A percentile compares a stretch with the other conserved stretches of the same genome.
Conservation (phyloP, 2,888 invertebrate genomes). For the Allophyes oxyacanthae region DNA sequence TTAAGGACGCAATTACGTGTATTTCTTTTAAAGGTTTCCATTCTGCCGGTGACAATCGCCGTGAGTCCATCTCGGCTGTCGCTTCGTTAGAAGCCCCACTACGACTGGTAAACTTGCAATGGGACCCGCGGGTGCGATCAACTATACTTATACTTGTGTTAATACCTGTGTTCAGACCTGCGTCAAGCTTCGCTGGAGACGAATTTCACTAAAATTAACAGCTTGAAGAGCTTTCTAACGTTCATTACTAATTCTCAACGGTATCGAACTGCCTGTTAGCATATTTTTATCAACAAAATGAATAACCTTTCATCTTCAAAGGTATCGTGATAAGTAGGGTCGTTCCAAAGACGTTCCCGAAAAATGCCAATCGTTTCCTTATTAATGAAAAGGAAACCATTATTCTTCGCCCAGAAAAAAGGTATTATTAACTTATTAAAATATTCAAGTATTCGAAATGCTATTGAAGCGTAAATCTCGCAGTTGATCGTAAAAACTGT, state of each 20-base stretch:
- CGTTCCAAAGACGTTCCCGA: slow-evolving; percentile 33
- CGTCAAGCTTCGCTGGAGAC: slow-evolving; percentile 74
- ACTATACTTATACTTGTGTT: slow-evolving; percentile 77
- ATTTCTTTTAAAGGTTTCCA: slow-evolving; percentile 41
- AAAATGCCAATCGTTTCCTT: slow-evolving; percentile 57
- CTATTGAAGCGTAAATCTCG: slow-evolving; percentile 81
- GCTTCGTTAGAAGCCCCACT: slow-evolving; percentile 64
- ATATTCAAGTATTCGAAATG: slow-evolving; percentile 78
- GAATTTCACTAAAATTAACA: slow-evolving; percentile 70
- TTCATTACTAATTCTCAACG: slow-evolving; percentile 50
- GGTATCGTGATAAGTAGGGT: slow-evolving; percentile 43
- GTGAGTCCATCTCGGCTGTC: slow-evolving; percentile 40
- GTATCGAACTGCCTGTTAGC: slow-evolving; percentile 25
- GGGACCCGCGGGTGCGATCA: slow-evolving; percentile 76
- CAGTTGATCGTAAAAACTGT: slow-evolving; percentile 84
- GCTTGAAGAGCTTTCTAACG: slow-evolving; percentile 64
- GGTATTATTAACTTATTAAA: slow-evolving; percentile 75
- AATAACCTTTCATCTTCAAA: slow-evolving; percentile 47
- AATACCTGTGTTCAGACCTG: slow-evolving; percentile 69
- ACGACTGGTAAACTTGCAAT: slow-evolving; percentile 70
- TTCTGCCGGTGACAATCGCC: slow-evolving; percentile 14
- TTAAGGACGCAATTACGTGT: slow-evolving; percentile 33
- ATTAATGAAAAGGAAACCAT: slow-evolving; percentile 68
- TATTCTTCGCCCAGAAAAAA: slow-evolving; percentile 63
- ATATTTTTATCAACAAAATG: slow-evolving; percentile 42